These are phyloP conservation scores for Papilio machaon DNA, from an alignment of 1,140 invertebrate species.

Conservation along the genomic window DNA sequence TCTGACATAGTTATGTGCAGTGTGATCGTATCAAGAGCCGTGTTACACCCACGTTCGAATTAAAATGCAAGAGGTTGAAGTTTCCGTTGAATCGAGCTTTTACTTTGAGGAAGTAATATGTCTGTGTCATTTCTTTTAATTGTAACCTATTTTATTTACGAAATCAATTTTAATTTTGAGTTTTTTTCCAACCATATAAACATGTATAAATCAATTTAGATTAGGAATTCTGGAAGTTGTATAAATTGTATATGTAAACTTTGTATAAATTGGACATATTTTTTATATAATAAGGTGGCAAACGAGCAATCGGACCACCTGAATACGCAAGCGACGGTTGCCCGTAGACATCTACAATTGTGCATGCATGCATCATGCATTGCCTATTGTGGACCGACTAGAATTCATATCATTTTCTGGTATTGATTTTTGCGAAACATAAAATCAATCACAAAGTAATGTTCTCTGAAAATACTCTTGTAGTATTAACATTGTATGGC, in stretches of 20 bases:
- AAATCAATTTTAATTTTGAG: constrained; percentile 1
- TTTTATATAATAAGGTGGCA: no score
- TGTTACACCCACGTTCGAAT: constrained; percentile 54
- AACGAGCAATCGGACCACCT: no score
- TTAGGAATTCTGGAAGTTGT: neutral
- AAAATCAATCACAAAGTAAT: neutral
- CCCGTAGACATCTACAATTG: no score
- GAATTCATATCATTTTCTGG: neutral
- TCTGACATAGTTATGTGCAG: constrained; percentile 50
- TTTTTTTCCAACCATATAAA: neutral
- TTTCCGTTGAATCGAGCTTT: constrained; percentile 37
- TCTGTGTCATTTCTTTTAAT: constrained; percentile 67
- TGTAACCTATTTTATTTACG: neutral
- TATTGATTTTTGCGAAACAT: neutral
- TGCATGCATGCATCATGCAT: no score
- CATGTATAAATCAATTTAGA: no score
- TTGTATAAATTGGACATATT: no score
- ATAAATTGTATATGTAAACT: no score
- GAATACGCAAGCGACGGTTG: no score
- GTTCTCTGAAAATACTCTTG: neutral
- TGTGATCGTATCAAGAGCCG: constrained; percentile 51
- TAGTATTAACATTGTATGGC: neutral
- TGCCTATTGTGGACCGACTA: neutral
- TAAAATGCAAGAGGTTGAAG: constrained; percentile 49
- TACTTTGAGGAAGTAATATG: constrained; percentile 68